Evolutionary conservation across 2,113 vertebrate species (phyloP).

Genomic region (Pao palembangensis): DNA sequence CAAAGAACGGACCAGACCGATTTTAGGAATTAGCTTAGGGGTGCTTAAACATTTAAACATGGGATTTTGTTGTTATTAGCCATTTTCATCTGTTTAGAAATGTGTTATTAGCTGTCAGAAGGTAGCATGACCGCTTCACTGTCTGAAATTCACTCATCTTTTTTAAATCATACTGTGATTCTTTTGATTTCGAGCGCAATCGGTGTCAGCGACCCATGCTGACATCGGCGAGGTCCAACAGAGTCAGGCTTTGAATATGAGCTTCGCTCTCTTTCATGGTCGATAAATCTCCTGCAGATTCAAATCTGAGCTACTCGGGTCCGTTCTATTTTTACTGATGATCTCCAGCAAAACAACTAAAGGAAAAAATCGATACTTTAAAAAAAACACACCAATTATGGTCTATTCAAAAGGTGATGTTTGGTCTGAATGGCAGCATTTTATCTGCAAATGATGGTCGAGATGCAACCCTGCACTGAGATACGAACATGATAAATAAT

Average conservation of each 20-base stretch:
- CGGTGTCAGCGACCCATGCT: constrained; percentile 19
- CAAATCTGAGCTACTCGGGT: constrained; percentile 21
- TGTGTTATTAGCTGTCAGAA: too few species aligned
- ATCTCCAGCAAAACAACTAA: constrained; percentile 42
- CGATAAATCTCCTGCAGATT: constrained; percentile 34
- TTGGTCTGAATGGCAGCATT: constrained; percentile 43
- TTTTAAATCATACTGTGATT: not conserved
- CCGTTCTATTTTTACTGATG: constrained; percentile 48
- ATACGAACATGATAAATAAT: constrained; percentile 50
- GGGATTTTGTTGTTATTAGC: not conserved
- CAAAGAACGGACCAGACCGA: not conserved
- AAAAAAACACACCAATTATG: constrained; percentile 44
- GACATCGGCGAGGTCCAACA: not conserved
- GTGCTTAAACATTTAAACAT: constrained; percentile 1
- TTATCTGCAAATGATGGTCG: constrained; percentile 49
- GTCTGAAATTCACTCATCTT: not conserved
- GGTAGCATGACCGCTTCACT: too few species aligned
- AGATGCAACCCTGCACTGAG: constrained; percentile 39
- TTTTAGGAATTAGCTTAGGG: constrained; percentile 1
- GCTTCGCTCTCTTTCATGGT: constrained; percentile 1
- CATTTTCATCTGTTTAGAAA: not conserved
- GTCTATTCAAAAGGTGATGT: constrained; percentile 28
- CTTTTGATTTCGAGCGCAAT: constrained; percentile 12
- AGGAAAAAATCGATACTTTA: constrained; percentile 51
- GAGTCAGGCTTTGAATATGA: not conserved